Base-by-base conservation (phyloP, 2,797 vertebrate species). In the Micropoecilia bifurca region DNA sequence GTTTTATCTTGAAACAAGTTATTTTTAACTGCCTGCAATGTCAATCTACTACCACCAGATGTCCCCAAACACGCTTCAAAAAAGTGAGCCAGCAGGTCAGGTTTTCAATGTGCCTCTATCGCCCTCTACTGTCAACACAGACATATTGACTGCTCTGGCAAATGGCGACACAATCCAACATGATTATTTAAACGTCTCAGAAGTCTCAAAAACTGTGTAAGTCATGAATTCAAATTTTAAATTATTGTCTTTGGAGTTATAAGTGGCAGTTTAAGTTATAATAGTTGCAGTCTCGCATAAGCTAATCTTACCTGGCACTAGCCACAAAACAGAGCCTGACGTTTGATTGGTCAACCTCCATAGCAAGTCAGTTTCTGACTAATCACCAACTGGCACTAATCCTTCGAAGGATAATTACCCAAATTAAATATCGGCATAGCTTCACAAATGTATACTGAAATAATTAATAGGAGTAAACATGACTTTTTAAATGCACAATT, bases 91-190 rank as follows among this genome's bases (percentile, higher is more conserved):
- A 68, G 25, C 63, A 68, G 18, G 18, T 25, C 63, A 45, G 1
- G 48, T 76, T 53, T 13, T 73, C 10, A 55, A 3, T 57, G 55
- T 2, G 6, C 18, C 76, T 74, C 36, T n/a, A 14, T 30, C 59
- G 13, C 88, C 80, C 85, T 74, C 88, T 91, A 71, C 78, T 85
- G 87, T 66, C 63, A 41, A 22, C 12, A 13, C 22, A 73, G 10
- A 53, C 9, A 53, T 25, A 48, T 48, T 73, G 47, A 20, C 16
- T 20, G 61, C 16, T 1, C 1, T 14, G 28, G 59, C 6, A 33
- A 33, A 28, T 4, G 14, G 57, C 3, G 30, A 36, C 30, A 63
- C 14, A 20, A 63, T 63, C 16, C 1, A 8, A 18, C 2, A 33
- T 14, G 30, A 3, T 61, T 30, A 30, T 33, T 6, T 33, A 30